phyloP scores from a whole-genome alignment of 1,140 invertebrate genomes.

The Monochamus saltuarius region DNA sequence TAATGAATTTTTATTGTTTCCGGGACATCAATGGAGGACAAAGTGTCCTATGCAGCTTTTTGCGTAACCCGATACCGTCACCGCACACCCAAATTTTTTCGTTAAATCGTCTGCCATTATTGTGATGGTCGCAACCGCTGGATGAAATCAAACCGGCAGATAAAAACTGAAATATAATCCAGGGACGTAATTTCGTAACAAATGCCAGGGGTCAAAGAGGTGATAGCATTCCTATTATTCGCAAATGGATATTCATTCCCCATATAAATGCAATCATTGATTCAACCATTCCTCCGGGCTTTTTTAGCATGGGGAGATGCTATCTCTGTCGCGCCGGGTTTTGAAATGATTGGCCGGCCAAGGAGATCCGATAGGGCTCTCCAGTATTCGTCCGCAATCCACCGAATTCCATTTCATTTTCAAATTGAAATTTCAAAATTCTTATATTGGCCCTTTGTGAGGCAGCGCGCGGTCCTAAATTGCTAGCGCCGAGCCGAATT shows the following conservation, averaged over 20 bases:
- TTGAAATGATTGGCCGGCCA: slow-evolving; percentile 38
- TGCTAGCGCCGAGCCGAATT: slow-evolving; percentile 26
- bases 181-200: slow-evolving; percentile 26
- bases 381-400: slow-evolving; percentile 25
- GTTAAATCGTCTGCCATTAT: neutral
- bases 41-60: no score
- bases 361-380: slow-evolving; percentile 32
- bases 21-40: no score
- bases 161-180: slow-evolving; percentile 11
- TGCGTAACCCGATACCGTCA: no score
- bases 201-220: slow-evolving; percentile 29
- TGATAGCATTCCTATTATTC: slow-evolving; percentile 37
- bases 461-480: slow-evolving; percentile 23
- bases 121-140: slow-evolving; percentile 8
- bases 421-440: slow-evolving; percentile 41
- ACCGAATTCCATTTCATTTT: slow-evolving; percentile 39
- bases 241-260: slow-evolving; percentile 41
- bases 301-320: slow-evolving; percentile 36
- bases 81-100: no score
- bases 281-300: slow-evolving; percentile 27
- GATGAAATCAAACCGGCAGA: neutral
- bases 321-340: slow-evolving; percentile 32
- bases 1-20: no score
- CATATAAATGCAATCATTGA: slow-evolving; percentile 42
- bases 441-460: slow-evolving; percentile 29